A percentile compares a stretch with the other conserved stretches of the same genome.
Evolutionary conservation across 2,113 vertebrate genomes (phyloP).

Genomic region (Leptobrachium leishanense): DNA sequence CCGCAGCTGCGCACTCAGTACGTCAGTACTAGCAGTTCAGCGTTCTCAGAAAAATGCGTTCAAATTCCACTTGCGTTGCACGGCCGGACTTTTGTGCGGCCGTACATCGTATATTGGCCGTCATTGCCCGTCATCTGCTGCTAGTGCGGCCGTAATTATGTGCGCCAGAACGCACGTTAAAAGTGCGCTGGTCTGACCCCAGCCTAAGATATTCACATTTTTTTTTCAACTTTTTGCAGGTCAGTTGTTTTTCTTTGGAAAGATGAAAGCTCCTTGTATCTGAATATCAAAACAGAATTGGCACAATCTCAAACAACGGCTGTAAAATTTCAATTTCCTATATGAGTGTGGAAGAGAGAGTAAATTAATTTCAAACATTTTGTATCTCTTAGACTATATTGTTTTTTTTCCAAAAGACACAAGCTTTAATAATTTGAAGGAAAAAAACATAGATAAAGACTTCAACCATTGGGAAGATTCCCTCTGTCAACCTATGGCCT

Average conservation of each 20-base stretch:
- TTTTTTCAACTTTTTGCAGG: not conserved
- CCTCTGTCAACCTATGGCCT: slow-evolving; percentile 74
- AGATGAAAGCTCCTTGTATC: not conserved
- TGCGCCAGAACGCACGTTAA: no score
- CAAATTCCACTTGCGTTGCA: no score
- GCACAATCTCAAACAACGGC: not conserved
- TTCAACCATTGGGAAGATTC: slow-evolving; percentile 58
- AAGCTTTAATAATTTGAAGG: slow-evolving; percentile 53
- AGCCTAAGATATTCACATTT: not conserved
- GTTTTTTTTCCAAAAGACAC: slow-evolving; percentile 50
- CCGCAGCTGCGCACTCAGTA: no score
- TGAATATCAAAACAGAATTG: slow-evolving; percentile 2
- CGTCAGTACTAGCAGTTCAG: no score
- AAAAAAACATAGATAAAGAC: slow-evolving; percentile 41
- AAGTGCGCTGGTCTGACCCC: no score
- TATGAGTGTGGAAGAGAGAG: slow-evolving; percentile 5
- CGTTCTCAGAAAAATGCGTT: no score
- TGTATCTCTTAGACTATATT: slow-evolving; percentile 33
- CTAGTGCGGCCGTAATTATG: no score
- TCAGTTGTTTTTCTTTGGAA: not conserved
- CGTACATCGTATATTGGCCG: no score
- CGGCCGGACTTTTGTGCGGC: no score
- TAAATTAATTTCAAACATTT: slow-evolving; percentile 37
- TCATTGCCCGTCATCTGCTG: no score
- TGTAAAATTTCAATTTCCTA: slow-evolving; percentile 17